Base-by-base conservation (phyloP, 2,797 vertebrate genomes). In the Austrolebias charrua region DNA sequence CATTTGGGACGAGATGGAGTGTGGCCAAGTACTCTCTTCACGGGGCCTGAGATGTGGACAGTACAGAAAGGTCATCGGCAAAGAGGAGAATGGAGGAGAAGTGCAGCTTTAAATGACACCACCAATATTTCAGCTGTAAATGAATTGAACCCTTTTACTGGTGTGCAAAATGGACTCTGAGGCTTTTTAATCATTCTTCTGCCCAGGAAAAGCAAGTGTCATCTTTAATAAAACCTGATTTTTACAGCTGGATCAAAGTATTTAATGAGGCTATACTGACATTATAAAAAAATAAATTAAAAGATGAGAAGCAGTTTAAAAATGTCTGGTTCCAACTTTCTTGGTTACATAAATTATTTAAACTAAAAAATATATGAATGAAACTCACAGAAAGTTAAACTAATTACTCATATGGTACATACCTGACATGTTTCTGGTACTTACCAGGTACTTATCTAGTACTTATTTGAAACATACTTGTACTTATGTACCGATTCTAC, bases 1-100 rank as follows among this genome's bases (percentile, higher is more conserved):
- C 86, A 88, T 89, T 87, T 90, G 73, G 86, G 68, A 69, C 76
- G 79, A 84, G 71, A 88, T 88, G 89, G 86, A 91, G 80, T 78
- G 85, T 76, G 70, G 79, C 86, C 84, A 86, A 76, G 84, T 73
- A 58, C 60, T 75, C 69, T 68, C 48, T 76, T 51, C 55, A 44
- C 66, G 18, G 47, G 61, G 44, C 11, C 58, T 12, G 71, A 84
- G 61, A 82, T 29, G 24, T 60, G 81, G 87, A 83, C 82, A 77
- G 79, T 76, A 63, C 73, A 55, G 63, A 84, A 85, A 89, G 86
- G 87, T 91, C 86, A 85, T 66, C 31, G 31, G 55, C 42, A 6
- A 48, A 55, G 50, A 48, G 53, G 62, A 40, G 68, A 76, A 62
- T 44, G 49, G 49, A 79, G 54, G 45, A 60, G 64, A 76, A 58